Evolutionary conservation across 2,113 vertebrate species (phyloP), one percentile per base, ranked within the genome.

Genomic region (Corvus moneduloides): DNA sequence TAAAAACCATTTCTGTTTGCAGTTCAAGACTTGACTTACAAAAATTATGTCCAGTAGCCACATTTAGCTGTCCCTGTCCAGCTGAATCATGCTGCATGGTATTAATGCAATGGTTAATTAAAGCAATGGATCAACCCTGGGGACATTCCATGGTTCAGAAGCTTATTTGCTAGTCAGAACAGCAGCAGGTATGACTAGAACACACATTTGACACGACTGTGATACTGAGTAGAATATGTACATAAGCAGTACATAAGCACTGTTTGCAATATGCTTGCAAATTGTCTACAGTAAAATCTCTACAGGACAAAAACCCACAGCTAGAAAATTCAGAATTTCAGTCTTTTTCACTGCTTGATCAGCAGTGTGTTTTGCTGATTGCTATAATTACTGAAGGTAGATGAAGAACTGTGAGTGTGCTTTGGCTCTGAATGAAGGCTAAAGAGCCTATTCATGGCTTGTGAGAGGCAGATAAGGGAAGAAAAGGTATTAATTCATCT

Each of bases 91-190:
- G 41, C 30, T 88, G 19, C n/a, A 35, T 39, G 22, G 37, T 24
- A 30, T 58, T 80, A 87, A 92, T 55, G 51, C 68, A 89, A 55
- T 22, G 78, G 37, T 22, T 92, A 81, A 67, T 78, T 67, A 94
- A 94, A 87, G 43, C 48, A 89, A 51, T 72, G 48, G 48, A 78
- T 71, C 59, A 87, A 52, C 14, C 44, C 61, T 16, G 26, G 6
- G 9, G 21, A 54, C 5, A 9, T 77, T 37, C 63, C 7, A 30
- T 14, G 33, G 30, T 35, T 81, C 43, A 89, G 84, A 77, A 87
- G 37, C n/a, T 81, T 84, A 48, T 59, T 59, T 93, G 39, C 33
- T 37, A 68, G 19, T 67, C 43, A 89, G 39, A 78, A 81, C 35
- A 87, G 43, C 66, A 87, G 16, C 17, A 39, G 9, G 6, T 71